phyloP scores from a whole-genome alignment of 2,888 invertebrate species.

The Petrolisthes cinctipes region DNA sequence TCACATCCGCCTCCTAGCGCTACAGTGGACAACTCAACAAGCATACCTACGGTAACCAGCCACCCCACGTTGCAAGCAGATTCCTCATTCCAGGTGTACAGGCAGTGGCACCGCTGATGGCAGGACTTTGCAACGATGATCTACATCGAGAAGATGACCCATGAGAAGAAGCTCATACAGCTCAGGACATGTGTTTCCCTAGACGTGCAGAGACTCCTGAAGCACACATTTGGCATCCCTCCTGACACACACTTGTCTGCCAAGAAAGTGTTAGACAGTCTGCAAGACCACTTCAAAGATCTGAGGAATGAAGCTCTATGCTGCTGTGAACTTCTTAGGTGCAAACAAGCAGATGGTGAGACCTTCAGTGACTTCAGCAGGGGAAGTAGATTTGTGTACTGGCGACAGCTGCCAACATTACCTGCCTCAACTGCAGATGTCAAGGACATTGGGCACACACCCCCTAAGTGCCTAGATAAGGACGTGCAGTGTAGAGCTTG shows the following conservation, averaged over 20 bases:
- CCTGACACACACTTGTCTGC: slow-evolving; percentile 1
- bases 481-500: neutral
- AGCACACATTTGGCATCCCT: neutral
- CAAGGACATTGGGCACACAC: neutral
- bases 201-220: slow-evolving; percentile 10
- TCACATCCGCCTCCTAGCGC: no score
- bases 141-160: neutral
- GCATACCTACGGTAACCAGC: no score
- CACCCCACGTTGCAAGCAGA: no score
- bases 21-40: no score
- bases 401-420: no score
- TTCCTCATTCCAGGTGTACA: neutral
- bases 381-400: neutral
- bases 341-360: neutral
- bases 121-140: slow-evolving; percentile 12
- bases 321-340: no score
- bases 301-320: neutral
- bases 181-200: neutral
- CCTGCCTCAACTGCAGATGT: no score
- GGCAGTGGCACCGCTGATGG: neutral
- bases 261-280: slow-evolving; percentile 6
- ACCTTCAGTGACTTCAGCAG: neutral
- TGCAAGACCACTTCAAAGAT: slow-evolving; percentile 4
- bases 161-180: slow-evolving; percentile 17
- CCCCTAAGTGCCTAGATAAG: neutral